A percentile compares a stretch with the other conserved stretches of the same genome.
Conservation (phyloP, 1,140 invertebrate species). For the Linepithema humile region DNA sequence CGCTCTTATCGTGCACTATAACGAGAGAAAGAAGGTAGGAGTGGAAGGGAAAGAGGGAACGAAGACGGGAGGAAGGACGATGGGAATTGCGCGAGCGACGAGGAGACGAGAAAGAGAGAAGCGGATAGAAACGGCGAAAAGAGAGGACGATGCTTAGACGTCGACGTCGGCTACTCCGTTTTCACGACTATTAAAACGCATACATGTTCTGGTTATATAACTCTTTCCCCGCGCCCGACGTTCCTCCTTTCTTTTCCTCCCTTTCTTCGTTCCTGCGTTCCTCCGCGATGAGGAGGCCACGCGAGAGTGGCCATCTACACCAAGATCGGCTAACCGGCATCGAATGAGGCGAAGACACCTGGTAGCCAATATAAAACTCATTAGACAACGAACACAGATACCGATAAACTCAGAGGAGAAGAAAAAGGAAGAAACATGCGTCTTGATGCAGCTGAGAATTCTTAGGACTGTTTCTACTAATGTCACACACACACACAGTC, state of each 20-base stretch:
- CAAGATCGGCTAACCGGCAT: not conserved
- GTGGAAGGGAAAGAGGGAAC: not conserved
- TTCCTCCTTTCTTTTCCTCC: conserved; percentile 9
- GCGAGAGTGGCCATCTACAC: conserved; percentile 27
- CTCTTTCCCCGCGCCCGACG: not conserved
- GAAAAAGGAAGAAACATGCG: not conserved
- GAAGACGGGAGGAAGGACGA: not conserved
- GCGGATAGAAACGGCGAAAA: not conserved
- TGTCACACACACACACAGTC: no score
- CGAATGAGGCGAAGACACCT: conserved; percentile 18
- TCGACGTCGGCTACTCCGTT: not conserved
- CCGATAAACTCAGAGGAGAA: not conserved
- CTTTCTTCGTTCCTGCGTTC: not conserved
- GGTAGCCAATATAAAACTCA: conserved; percentile 9
- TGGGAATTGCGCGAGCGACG: conserved; percentile 2
- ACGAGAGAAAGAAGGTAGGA: not conserved
- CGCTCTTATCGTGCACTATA: not conserved
- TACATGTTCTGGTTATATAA: conserved; percentile 25
- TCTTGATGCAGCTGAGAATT: not conserved
- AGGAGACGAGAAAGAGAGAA: conserved; percentile 42
- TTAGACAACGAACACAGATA: not conserved
- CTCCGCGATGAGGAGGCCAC: not conserved
- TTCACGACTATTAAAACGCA: not conserved
- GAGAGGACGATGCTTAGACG: not conserved
- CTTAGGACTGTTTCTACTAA: not conserved